phyloP scores from a whole-genome alignment of 2,113 vertebrate species.

The Promerops cafer region DNA sequence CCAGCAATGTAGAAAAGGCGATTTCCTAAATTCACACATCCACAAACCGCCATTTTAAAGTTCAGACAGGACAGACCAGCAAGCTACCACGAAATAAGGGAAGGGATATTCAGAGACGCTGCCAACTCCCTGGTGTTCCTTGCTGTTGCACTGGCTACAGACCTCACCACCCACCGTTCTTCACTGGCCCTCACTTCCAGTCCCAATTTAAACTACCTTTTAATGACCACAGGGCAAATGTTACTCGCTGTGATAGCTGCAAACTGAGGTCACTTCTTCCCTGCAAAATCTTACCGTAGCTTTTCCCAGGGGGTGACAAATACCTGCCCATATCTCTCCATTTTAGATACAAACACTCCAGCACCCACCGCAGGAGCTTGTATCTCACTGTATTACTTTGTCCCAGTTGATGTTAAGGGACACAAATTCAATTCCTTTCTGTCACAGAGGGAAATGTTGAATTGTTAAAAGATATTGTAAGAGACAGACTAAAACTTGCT shows the following conservation, averaged over 20 bases:
- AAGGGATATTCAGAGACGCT: not conserved
- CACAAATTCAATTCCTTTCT: not conserved
- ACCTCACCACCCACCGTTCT: not conserved
- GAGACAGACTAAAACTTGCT: not conserved
- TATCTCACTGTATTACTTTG: not conserved
- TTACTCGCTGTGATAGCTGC: fast-evolving
- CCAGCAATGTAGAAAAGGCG: not conserved
- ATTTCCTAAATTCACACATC: not conserved
- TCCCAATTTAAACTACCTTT: not conserved
- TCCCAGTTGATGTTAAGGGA: not conserved
- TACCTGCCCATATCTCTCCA: not conserved
- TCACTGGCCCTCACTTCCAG: not conserved
- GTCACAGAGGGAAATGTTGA: not conserved
- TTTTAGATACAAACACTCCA: not conserved
- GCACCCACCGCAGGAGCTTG: not conserved
- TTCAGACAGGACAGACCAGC: not conserved
- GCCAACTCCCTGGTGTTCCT: not conserved
- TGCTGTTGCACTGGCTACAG: not conserved
- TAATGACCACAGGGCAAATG: not conserved
- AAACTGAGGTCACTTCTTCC: not conserved
- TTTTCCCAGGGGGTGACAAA: not conserved
- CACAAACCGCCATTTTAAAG: not conserved
- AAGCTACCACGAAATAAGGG: not conserved
- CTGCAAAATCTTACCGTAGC: not conserved
- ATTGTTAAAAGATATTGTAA: not conserved